phyloP scores from a whole-genome alignment of 2,888 invertebrate genomes.

The Chironomus tentans region DNA sequence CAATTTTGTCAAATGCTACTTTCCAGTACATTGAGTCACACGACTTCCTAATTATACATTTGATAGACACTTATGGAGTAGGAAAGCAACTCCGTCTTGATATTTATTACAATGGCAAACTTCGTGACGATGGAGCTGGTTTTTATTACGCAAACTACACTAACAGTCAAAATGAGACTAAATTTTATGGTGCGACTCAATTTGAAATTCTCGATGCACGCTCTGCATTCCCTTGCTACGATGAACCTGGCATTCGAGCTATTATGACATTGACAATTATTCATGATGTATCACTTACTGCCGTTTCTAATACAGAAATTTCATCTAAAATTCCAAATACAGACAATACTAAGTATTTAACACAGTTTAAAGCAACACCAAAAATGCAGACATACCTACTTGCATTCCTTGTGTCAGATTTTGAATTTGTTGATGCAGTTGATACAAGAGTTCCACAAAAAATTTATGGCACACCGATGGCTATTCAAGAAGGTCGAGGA shows the following conservation, averaged over 20 bases:
- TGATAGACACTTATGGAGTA: not conserved
- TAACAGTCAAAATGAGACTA: not conserved
- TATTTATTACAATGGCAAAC: not conserved
- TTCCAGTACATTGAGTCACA: not conserved
- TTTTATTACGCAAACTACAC: not conserved
- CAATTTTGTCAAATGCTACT: too few relatives aligned
- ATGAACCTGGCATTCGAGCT: conserved; percentile 3
- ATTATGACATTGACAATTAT: not conserved
- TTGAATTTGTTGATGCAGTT: not conserved
- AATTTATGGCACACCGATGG: not conserved
- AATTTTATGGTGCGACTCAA: not conserved
- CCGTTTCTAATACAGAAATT: too few relatives aligned
- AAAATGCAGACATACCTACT: conserved; percentile 2
- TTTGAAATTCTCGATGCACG: not conserved
- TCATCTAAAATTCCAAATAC: too few relatives aligned
- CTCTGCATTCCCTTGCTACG: conserved; percentile 1
- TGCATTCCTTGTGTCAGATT: conserved; percentile 2
- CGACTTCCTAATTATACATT: not conserved
- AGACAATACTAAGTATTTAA: not conserved
- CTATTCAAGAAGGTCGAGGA: not conserved
- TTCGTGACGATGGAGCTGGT: not conserved
- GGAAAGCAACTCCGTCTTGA: not conserved
- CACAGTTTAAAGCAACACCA: not conserved
- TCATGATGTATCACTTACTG: not conserved
- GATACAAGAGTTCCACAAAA: not conserved